Base-by-base conservation (phyloP, 2,113 vertebrate genomes). In the Atlantisia rogersi region DNA sequence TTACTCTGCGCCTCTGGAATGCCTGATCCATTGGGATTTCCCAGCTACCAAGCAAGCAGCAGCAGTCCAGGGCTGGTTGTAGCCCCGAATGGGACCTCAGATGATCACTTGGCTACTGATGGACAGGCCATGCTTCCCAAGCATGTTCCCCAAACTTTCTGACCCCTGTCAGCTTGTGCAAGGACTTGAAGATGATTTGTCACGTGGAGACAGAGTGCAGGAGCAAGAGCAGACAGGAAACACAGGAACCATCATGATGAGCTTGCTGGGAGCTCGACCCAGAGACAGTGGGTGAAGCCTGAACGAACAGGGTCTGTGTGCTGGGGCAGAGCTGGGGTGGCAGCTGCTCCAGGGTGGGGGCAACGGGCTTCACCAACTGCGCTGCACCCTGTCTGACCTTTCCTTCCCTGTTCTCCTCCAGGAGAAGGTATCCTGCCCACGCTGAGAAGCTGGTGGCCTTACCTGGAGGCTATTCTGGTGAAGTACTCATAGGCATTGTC, bases 401-500 rank as follows among this genome's bases (percentile, higher is more conserved):
- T 15, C 67, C 24, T 59, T 13, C 62, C 82, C 48, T 24, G 11
- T 4, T 3, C 2, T 20, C 24, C 44, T 19, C 7, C 37, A 17
- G 81, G 40, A 83, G 16, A 29, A 29, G 50, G 20, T 5, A 1
- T 16, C 16, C 79, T 58, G 29, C 35, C 56, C 12, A 2, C 0
- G 0, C 5, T 1, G 2, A 42, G 24, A 28, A 42, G 67, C 8
- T 1, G 0, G 44, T 5, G 59, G 25, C 76, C 64, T 67, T 96
- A 99, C 98, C 98, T 98, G 71, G 96, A 97, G 68, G 98, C 98
- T 3, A 98, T 98, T 69, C 95, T 98, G 93, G 64, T 97, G 97
- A 99, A 98, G 53, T 96, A 97, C 35, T 98, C 82, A 0, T 98
- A 98, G 92, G 97, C 98, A 0, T 98, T 98, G 2, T 92, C 94